Evolutionary conservation across 2,797 vertebrate genomes (phyloP), one percentile per base, ranked within the genome.

Genomic region (Dromococcyx pavoninus): DNA sequence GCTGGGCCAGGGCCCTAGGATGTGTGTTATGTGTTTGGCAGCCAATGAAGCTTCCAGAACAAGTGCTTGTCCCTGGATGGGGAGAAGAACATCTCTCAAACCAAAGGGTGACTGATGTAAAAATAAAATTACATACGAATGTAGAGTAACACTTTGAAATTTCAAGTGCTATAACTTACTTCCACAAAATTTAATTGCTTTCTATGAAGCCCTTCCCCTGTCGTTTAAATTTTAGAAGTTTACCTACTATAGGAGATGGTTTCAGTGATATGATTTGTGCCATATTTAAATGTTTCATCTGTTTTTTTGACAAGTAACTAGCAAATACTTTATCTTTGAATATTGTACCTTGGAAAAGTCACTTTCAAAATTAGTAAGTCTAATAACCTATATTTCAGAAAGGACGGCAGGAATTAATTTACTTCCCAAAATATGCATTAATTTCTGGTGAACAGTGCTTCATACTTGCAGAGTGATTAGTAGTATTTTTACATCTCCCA

Each of bases 391-490:
- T 44, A 61, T 88, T 84, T 94, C 72, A 73, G 48, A 87, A 78
- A 66, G 44, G 41, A 86, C 39, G 62, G 28, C 16, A 28, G 17
- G 48, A 88, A 92, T 89, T 91, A 53, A 61, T 81, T 82, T 78
- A 46, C 54, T 78, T 83, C 33, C n/a, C 48, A 44, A 78, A 85
- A 72, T 60, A 33, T 1, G 5, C 37, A 69, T 73, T 87, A 56
- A 73, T 71, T 84, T 67, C 65, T 85, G 51, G 65, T 83, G 71
- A 89, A 69, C 78, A 79, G 89, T 80, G 37, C 78, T 94, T 91
- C 51, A 25, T 61, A 8, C 4, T 78, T 24, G 53, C 3, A 17
- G 32, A 53, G 10, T 44, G 54, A 72, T 90, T 93, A 76, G 60
- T 91, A 4, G 4, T 73, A 67, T 75, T 94, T 89, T 86, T 92